phyloP scores from a whole-genome alignment of 2,888 invertebrate genomes.

The Drosophila conformis region DNA sequence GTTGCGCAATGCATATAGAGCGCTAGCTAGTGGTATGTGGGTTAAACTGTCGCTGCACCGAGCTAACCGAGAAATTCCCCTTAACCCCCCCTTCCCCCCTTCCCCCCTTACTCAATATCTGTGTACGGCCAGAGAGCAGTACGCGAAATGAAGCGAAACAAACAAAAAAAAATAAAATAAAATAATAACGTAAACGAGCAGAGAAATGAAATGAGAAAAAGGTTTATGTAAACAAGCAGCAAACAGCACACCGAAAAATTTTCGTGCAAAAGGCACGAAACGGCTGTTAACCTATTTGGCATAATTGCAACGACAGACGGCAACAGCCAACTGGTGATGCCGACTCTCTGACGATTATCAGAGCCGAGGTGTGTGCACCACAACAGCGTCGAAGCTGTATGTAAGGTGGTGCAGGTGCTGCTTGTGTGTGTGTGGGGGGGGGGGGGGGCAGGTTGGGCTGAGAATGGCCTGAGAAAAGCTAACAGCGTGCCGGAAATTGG shows the following conservation, averaged over 20 bases:
- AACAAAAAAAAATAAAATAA: not conserved
- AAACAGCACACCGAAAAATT: conserved; percentile 42
- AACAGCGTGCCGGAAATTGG: conserved; percentile 16
- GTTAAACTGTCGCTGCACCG: conserved; percentile 67
- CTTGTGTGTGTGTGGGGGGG: not conserved
- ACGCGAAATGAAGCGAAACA: conserved; percentile 13
- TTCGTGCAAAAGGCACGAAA: conserved; percentile 76
- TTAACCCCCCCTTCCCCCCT: not conserved
- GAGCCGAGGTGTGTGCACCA: conserved; percentile 16
- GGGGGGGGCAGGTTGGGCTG: not conserved
- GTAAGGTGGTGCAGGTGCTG: conserved; percentile 19
- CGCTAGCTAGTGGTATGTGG: conserved; percentile 52
- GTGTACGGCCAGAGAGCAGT: conserved; percentile 19
- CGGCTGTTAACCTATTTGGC: conserved; percentile 79
- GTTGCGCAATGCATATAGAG: conserved; percentile 52
- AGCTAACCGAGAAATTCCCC: conserved; percentile 17
- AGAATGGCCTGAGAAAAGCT: conserved; percentile 7
- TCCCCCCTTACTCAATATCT: not conserved
- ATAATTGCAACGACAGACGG: conserved; percentile 61
- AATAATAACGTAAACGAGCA: conserved; percentile 5
- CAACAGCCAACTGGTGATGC: conserved; percentile 40
- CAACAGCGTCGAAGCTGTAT: not conserved
- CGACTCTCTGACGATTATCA: conserved; percentile 46
- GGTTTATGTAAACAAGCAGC: conserved; percentile 74
- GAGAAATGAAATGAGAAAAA: conserved; percentile 55